Base-by-base conservation (phyloP, 2,113 vertebrate genomes). In the Paramisgurnus dabryanus region DNA sequence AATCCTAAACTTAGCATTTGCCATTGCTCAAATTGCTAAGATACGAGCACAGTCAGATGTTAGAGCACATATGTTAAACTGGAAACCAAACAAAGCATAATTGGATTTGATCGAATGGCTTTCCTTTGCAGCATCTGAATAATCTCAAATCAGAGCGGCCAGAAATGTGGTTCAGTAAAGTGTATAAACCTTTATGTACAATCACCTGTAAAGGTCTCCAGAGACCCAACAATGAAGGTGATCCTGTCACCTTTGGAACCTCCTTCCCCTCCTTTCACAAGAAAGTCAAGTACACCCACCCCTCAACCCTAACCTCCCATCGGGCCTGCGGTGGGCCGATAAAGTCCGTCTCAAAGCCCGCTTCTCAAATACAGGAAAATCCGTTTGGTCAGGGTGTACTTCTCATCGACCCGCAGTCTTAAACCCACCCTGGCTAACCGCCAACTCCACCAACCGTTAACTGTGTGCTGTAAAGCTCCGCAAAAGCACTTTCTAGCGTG, bases 311-410 rank as follows among this genome's bases (percentile, higher is more conserved):
- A 72, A 72, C 50, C 69, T 55, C 69, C 68, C 69, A 58, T 18
- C 5, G 69, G 69, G 53, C 39, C 69, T 72, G 69, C 17, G 39
- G 69, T 58, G 53, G 53, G 53, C 53, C 34, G 53, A 72, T 72
- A 72, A 69, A 72, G 69, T 58, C 53, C 3, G 6, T 13, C 53
- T 73, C 11, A 58, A 72, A 72, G 53, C 70, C 50, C 7, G 27
- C 50, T 18, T 40, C 50, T 57, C 49, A 57, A 72, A 72, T 72
- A 41, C 53, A 58, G 69, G 50, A 34, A 58, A 72, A 72, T 72
- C 69, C 69, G 6, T 72, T 72, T 72, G 69, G 69, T 72, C 69
- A 72, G 53, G 69, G 69, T 72, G 50, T 15, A 41, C 34, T 11
- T 72, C 50, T 72, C 69, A 18, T 41, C 34, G 53, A 72, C 53